Evolutionary conservation across 2,888 invertebrate species (phyloP), one percentile per base, ranked within the genome.

Genomic region (Cephus pulcher): DNA sequence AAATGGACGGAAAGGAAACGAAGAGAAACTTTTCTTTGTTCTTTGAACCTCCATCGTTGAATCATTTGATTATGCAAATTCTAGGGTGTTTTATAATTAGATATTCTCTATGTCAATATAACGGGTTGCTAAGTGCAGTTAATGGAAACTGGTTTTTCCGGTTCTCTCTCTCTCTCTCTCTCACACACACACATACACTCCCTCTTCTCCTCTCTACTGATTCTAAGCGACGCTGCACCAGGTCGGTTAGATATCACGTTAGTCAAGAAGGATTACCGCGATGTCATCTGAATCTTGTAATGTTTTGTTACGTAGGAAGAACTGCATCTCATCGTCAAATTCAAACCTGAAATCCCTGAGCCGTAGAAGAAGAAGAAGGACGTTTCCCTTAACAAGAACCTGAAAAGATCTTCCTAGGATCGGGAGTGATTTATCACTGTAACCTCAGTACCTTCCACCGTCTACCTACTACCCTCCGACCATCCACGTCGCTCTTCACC

Each of bases 391-490:
- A 90, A 89, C 89, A 89, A 90, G 90, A 89, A 88, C 88, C 86
- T 86, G 86, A 88, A 89, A 88, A 88, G 88, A 88, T 89, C 88
- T 86, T 84, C 84, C 85, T 86, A 86, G 86, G 87, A 90, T 90
- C 88, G 88, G 87, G 88, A 86, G 89, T 90, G 90, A 90, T 90
- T 89, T 89, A 90, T 90, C 89, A 89, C 89, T 83, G 87, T 85
- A 86, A 86, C 88, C 84, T 75, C 85, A 85, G 85, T 56, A 80
- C 81, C 74, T 78, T 74, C 76, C 68, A 73, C 34, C 76, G 69
- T 35, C 33, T 75, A 40, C 74, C 30, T 69, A 30, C 23, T 40
- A 77, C 32, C 34, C 69, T 69, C 73, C 77, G 74, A 78, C 84
- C 85, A 84, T 81, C 84, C 82, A 79, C 83, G 83, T 85, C 84